A percentile compares a stretch with the other conserved stretches of the same genome.
These are phyloP conservation scores for Melieria omissa DNA, from an alignment of 2,888 invertebrate genomes.

Conservation along the genomic window DNA sequence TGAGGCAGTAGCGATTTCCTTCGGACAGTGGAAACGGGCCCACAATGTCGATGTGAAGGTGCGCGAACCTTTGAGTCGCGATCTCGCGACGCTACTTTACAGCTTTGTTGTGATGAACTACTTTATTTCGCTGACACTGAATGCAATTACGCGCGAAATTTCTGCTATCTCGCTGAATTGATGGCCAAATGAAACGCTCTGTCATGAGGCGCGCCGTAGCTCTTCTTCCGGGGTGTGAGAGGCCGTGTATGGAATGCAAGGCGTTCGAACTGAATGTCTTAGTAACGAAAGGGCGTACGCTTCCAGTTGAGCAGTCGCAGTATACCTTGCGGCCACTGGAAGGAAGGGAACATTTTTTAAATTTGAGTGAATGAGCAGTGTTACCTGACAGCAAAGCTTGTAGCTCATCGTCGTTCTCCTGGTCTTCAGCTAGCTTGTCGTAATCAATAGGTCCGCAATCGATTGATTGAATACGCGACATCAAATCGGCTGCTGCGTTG, in stretches of 20 bases:
- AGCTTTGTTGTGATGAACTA: constrained; percentile 12
- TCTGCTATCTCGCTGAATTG: constrained; percentile 44
- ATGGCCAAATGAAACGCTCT: constrained; percentile 49
- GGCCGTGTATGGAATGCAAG: constrained; percentile 38
- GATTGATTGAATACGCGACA: constrained; percentile 42
- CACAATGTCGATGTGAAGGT: constrained; percentile 60
- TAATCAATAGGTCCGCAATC: constrained; percentile 28
- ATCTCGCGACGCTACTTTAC: constrained; percentile 7
- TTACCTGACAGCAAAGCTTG: constrained; percentile 16
- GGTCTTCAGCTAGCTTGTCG: constrained; percentile 34
- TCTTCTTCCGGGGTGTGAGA: constrained; percentile 31
- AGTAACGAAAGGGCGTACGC: constrained; percentile 39
- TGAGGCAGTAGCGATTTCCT: constrained; percentile 38
- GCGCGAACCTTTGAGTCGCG: constrained; percentile 18
- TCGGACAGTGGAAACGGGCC: constrained; percentile 58
- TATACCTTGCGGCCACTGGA: constrained; percentile 21
- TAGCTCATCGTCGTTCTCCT: constrained; percentile 36
- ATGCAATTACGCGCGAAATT: constrained; percentile 36
- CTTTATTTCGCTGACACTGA: constrained; percentile 28
- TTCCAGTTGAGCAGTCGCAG: constrained; percentile 34
- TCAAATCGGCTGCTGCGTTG: constrained; percentile 40
- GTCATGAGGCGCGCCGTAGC: constrained; percentile 37
- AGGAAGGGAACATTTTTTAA: constrained; percentile 14
- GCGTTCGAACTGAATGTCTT: constrained; percentile 33
- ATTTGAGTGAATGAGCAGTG: constrained; percentile 19